Percentiles rank a stretch among this genome's conserved stretches.
Evolutionary conservation across 2,888 invertebrate genomes (phyloP).

Genomic region (Timema podura): DNA sequence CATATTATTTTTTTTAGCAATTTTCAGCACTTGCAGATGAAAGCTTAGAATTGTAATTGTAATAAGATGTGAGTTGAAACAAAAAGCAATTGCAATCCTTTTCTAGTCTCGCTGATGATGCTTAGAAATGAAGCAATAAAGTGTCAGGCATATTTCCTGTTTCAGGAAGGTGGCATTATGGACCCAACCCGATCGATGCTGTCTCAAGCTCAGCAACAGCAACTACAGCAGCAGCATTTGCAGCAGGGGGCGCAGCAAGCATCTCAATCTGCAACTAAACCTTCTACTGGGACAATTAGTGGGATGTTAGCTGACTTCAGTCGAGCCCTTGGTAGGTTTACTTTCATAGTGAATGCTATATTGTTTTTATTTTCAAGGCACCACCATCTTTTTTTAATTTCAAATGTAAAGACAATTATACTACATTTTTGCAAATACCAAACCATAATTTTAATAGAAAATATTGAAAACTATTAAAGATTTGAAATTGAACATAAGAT

Average conservation of each 20-base stretch:
- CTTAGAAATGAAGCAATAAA: constrained; percentile 13
- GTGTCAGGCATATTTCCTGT: constrained; percentile 23
- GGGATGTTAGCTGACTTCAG: constrained; percentile 49
- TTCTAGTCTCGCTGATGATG: background rate
- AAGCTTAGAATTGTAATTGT: background rate
- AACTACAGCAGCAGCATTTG: constrained; percentile 43
- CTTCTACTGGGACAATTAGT: constrained; percentile 42
- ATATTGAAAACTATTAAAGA: too few species aligned
- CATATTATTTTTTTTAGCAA: too few species aligned
- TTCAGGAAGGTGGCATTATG: constrained; percentile 27
- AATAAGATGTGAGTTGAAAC: background rate
- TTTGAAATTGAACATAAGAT: too few species aligned
- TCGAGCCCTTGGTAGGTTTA: constrained; percentile 44
- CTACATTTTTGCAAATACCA: too few species aligned
- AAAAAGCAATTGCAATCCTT: background rate
- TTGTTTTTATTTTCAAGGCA: too few species aligned
- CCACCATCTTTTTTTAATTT: too few species aligned
- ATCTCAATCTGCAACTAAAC: constrained; percentile 32
- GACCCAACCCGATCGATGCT: constrained; percentile 41
- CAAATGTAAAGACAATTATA: too few species aligned
- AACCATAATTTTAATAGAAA: too few species aligned
- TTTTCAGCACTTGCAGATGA: background rate
- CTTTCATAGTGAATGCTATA: too few species aligned
- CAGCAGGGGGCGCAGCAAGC: constrained; percentile 28
- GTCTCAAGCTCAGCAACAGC: constrained; percentile 54